Evolutionary conservation across 2,797 vertebrate genomes (phyloP), one percentile per base, ranked within the genome.

Genomic region (Hoplostethus atlanticus): DNA sequence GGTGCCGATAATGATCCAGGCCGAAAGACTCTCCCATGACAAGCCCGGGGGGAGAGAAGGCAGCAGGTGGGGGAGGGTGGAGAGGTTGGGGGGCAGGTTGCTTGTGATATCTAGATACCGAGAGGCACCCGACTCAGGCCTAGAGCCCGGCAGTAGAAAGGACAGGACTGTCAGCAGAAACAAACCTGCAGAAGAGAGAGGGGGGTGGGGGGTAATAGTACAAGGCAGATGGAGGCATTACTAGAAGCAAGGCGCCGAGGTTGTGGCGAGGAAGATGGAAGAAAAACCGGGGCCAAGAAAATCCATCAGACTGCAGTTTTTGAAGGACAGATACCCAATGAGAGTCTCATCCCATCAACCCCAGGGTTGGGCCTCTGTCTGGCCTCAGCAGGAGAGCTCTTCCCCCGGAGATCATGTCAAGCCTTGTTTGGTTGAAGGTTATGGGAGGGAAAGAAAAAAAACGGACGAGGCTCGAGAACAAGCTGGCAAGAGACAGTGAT

Each of bases 271-370:
- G 60, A 51, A 79, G 71, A 79, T 72, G 70, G 72, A 65, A 60
- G 65, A 51, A 62, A 65, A 68, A 64, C 25, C 31, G 60, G 48
- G 55, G 61, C 62, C 71, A 53, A 75, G 21, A 60, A 81, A 83
- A 79, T 64, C 77, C 73, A 72, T 87, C 83, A 75, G 64, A 59
- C 73, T 84, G 68, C 82, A 84, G 64, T 90, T 89, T 92, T 72
- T 91, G 88, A 92, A 90, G 90, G 93, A 91, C 85, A 74, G 84
- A 73, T 89, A 89, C 72, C 77, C 88, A 82, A 90, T 77, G 87
- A 88, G 79, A 88, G 78, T 58, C 86, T 88, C 77, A 79, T 86
- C 89, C 85, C 79, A 80, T 91, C 76, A 84, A 77, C 68, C 86
- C 83, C 55, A 61, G 83, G 74, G 78, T 73, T 57, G 71, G 70